Evolutionary conservation across 2,888 invertebrate genomes (phyloP), one percentile per base, ranked within the genome.

Genomic region (Tupiocoris notatus): DNA sequence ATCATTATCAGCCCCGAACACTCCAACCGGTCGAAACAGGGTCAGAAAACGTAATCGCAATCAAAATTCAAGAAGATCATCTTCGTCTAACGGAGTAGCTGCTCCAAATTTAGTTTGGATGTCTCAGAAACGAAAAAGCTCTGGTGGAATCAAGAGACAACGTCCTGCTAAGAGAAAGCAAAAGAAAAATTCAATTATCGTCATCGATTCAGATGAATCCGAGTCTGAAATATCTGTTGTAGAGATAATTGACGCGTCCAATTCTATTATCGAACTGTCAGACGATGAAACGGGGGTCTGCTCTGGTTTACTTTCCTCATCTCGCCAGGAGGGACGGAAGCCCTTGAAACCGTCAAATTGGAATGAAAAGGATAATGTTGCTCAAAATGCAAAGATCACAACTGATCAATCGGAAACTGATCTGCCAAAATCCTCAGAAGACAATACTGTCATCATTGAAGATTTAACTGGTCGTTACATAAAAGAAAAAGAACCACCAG

Each of bases 281-380:
- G 78, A 78, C 66, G 78, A 78, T 18, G 77, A 77, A 63, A 61
- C 76, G 1, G 78, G 78, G 18, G 76, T 76, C 7, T 76, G 75
- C 56, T 76, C 78, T 0, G 76, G 68, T 9, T 66, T 71, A 2
- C 58, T 78, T 0, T 24, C 65, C 25, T 3, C 59, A 59, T 3
- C 64, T 63, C 6, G 20, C 64, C 18, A 22, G 6, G 9, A 21
- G n/a, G 39, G 39, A 39, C 39, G 39, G 39, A 63, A n/a, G n/a
- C 24, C 64, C 6, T 63, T 23, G 64, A 63, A 20, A n/a, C 7
- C 59, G 3, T n/a, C n/a, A 2, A n/a, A 59, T 39, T 39, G 39
- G 39, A 39, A 39, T 12, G 39, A 12, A 12, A 39, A 39, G n/a
- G n/a, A n/a, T n/a, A n/a, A n/a, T n/a, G n/a, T n/a, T 39, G 39